Conservation (phyloP, 2,888 invertebrate genomes). For the Octonoba sinensis region DNA sequence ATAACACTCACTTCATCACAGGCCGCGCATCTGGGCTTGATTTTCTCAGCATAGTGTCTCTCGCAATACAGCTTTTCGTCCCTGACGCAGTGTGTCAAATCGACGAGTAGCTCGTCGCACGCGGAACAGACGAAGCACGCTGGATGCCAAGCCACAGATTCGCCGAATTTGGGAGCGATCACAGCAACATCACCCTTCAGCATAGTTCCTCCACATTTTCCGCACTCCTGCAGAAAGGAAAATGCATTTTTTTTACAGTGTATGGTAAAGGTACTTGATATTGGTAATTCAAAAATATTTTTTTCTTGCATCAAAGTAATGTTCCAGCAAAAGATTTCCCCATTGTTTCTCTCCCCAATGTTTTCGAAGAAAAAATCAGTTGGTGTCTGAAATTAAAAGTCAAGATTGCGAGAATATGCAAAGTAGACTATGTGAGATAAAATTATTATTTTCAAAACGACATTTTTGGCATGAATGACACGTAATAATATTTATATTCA, state of each 20-base stretch:
- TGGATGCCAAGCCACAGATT: slow-evolving; percentile 87
- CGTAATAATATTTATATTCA: no score
- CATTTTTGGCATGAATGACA: no score
- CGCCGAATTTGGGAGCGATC: slow-evolving; percentile 85
- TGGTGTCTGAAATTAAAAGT: no score
- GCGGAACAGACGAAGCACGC: slow-evolving; percentile 90
- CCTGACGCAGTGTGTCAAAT: slow-evolving; percentile 94
- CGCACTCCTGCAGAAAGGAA: slow-evolving; percentile 79
- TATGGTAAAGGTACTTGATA: background rate
- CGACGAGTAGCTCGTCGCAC: slow-evolving; percentile 93
- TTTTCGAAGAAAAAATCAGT: no score
- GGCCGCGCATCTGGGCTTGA: slow-evolving; percentile 94
- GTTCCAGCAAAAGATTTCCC: background rate
- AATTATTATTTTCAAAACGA: no score
- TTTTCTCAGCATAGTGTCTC: slow-evolving; percentile 94
- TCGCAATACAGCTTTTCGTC: slow-evolving; percentile 91
- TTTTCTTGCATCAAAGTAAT: background rate
- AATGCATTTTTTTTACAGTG: background rate
- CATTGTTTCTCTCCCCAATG: no score
- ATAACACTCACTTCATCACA: slow-evolving; percentile 93
- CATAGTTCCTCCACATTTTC: slow-evolving; percentile 84
- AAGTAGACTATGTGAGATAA: no score
- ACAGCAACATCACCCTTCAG: slow-evolving; percentile 86
- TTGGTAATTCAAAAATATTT: no score
- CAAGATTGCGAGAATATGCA: no score